Evolutionary conservation across 1,140 invertebrate genomes (phyloP), one percentile per base, ranked within the genome.

Genomic region (Trachymyrmex septentrionalis): DNA sequence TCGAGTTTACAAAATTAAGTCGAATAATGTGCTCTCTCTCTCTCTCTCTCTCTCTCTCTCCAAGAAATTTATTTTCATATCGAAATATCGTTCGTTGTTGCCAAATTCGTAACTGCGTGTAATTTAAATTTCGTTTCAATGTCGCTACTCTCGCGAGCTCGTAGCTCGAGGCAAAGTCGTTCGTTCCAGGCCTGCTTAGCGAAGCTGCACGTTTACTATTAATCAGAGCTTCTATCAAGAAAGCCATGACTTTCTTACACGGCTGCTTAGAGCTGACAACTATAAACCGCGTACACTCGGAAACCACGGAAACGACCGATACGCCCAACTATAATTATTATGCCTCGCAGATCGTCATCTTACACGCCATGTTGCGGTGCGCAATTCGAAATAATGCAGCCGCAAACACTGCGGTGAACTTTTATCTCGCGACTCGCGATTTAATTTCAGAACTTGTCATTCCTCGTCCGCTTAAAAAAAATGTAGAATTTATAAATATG

Each of bases 281-380:
- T 44, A 50, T 34, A 34, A 34, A 34, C 53, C 55, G 30, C 69
- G 27, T 50, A 21, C 7, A 63, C 55, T 3, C 38, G 59, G 16
- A 2, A 2, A 30, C 44, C 73, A 38, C 50, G 73, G 61, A 77
- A 76, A 80, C 63, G 38, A 85, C 50, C 50, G 73, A 76, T 78
- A 85, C 48, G 59, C 72, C 44, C 61, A n/a, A 61, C 73, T 21
- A 44, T 78, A 66, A 84, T 84, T 84, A 84, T 61, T 84, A 84
- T 75, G 44, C 80, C 21, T 4, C 61, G 16, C 73, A 85, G 73
- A 85, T 85, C 30, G 59, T 85, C 84, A 80, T 85, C 73, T 85
- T 48, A 55, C 84, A 85, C 84, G 84, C 84, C 53, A 85, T 50
- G 14, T 50, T 50, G 72, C 38, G 76, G 44, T 21, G 50, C 14